Evolutionary conservation across 2,113 vertebrate species (phyloP), one percentile per base, ranked within the genome.

Genomic region (Cacatua alba): DNA sequence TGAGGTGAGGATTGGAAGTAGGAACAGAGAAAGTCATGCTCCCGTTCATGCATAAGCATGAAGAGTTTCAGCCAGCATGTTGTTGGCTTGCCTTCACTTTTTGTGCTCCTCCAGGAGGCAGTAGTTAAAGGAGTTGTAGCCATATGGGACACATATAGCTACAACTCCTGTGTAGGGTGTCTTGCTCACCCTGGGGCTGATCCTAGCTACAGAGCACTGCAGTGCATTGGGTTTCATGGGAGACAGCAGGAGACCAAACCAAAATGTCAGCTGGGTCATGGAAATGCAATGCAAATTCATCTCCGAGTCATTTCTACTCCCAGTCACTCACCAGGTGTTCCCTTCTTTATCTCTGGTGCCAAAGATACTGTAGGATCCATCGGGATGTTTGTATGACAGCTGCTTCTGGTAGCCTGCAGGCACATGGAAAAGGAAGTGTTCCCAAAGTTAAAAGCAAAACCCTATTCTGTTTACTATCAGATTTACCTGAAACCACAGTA

Each of bases 281-380:
- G 33, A 20, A 75, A 51, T 51, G 72, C 17, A 91, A 37, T 64
- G 43, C 19, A 49, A 90, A 64, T 63, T 60, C 0, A 20, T 33
- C 20, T 76, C 49, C 63, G 62, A 80, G 35, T 11, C 48, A 53
- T 6, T 94, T 91, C 25, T 67, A 13, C 25, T 71, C 51, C 3
- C 28, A 78, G 41, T 59, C 70, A 94, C 97, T 95, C 91, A 98
- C 98, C 98, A 98, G 19, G 98, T 98, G 52, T 98, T 98, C 24
- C 97, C 98, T 43, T 86, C 88, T 37, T 37, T 59, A 65, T 86
- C 95, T 60, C 62, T 81, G 6, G 71, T 44, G 20, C 97, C 98
- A 96, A 98, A 98, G 37, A 97, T 82, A 53, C 98, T 98, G 77
- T 97, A 98, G 18, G 98, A 98, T 16, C 98, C 98, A 78, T 98